Evolutionary conservation across 2,888 invertebrate genomes (phyloP).

Genomic region (Atethmia centrago): DNA sequence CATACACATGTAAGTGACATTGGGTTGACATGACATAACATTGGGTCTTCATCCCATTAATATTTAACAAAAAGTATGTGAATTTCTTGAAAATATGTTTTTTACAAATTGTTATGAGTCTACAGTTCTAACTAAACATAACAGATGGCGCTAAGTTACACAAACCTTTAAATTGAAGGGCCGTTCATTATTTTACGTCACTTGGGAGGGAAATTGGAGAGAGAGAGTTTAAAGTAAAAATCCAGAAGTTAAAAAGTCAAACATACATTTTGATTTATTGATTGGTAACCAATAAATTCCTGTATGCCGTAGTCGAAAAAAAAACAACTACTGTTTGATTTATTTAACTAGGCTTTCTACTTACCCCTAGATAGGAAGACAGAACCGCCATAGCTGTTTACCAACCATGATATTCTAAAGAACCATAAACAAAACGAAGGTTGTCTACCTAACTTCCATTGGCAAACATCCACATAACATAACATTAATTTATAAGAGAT

Average conservation of each 20-base stretch:
- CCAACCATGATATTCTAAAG: conserved; percentile 12
- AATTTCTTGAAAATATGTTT: not conserved
- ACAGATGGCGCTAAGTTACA: conserved; percentile 32
- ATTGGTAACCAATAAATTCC: not conserved
- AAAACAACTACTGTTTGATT: not conserved
- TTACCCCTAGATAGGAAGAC: not conserved
- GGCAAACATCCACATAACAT: conserved; percentile 54
- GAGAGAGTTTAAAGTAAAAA: not conserved
- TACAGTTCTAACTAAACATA: conserved; percentile 22
- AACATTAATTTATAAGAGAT: no score
- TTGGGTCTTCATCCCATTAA: no score
- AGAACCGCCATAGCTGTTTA: conserved; percentile 24
- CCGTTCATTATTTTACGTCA: conserved; percentile 25
- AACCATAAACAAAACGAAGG: conserved; percentile 38
- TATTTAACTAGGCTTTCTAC: not conserved
- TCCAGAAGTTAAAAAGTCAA: not conserved
- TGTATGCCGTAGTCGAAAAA: not conserved
- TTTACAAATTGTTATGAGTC: conserved; percentile 9
- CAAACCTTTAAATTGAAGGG: conserved; percentile 24
- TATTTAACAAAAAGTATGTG: not conserved
- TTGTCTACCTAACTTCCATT: conserved; percentile 43
- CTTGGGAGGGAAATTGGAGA: not conserved
- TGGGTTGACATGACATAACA: no score
- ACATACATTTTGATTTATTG: no score
- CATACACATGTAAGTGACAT: no score